These are phyloP conservation scores for Pipa parva DNA, from an alignment of 2,113 vertebrate species.

Conservation along the genomic window DNA sequence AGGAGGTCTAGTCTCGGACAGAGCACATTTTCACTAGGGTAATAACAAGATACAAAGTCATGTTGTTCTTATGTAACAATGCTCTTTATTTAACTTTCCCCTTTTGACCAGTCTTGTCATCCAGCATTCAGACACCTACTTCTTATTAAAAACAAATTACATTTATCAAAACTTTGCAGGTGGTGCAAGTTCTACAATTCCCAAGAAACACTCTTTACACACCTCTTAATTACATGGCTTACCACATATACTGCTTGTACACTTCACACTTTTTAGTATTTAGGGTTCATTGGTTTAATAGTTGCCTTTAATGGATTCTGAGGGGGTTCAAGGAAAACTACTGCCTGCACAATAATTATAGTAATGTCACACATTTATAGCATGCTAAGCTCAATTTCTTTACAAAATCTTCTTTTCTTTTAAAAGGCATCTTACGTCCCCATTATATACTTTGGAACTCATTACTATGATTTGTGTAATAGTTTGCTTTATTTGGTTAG, in stretches of 20 bases:
- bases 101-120: constrained; percentile 23
- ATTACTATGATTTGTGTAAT: no score
- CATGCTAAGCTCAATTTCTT: neutral
- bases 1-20: neutral
- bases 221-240: constrained; percentile 33
- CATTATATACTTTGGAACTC: no score
- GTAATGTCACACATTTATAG: neutral
- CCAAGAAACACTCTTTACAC: constrained; percentile 18
- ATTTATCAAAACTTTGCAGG: constrained; percentile 29
- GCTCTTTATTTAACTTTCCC: neutral
- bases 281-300: constrained; percentile 10
- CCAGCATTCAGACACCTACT: constrained; percentile 24
- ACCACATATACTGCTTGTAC: constrained; percentile 19
- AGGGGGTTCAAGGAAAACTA: neutral
- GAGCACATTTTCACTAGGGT: neutral
- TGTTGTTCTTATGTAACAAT: constrained; percentile 5
- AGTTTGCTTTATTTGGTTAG: no score
- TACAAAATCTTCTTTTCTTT: no score
- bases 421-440: no score
- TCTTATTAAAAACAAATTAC: constrained; percentile 33
- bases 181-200: constrained; percentile 13
- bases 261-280: constrained; percentile 25
- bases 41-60: neutral
- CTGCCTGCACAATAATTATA: neutral
- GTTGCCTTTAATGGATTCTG: neutral